These are phyloP conservation scores for Melopsittacus undulatus DNA, from an alignment of 2,797 vertebrate genomes.

Conservation along the genomic window DNA sequence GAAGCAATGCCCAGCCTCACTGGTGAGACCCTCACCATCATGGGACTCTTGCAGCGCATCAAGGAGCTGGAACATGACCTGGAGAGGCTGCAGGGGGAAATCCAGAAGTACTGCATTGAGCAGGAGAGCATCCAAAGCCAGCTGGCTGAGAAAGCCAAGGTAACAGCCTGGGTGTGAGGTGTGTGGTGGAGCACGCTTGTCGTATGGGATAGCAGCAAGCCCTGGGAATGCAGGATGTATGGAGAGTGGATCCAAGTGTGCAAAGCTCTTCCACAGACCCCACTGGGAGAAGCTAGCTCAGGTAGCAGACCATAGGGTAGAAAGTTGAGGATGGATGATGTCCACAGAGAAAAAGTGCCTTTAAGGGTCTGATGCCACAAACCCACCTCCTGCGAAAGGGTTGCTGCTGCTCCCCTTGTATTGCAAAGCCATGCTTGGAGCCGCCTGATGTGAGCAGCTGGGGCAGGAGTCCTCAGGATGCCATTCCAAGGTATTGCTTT, in stretches of 20 bases:
- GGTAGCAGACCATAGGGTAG: not conserved
- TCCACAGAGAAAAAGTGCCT: rapidly evolving
- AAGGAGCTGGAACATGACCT: conserved; percentile 70
- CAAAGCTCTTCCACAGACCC: not conserved
- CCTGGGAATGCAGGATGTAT: not conserved
- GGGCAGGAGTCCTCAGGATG: rapidly evolving
- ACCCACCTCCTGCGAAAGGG: not conserved
- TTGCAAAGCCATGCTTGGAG: not conserved
- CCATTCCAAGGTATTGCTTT: not conserved
- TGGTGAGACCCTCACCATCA: not conserved
- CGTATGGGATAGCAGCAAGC: not conserved
- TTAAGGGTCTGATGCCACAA: rapidly evolving
- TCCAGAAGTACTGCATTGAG: conserved; percentile 29
- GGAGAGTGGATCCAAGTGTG: rapidly evolving
- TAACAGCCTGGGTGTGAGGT: not conserved
- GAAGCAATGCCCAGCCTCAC: not conserved
- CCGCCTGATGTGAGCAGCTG: rapidly evolving
- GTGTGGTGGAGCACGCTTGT: not conserved
- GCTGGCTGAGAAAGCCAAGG: conserved; percentile 74
- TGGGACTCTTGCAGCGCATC: conserved; percentile 65
- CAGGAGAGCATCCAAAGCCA: conserved; percentile 35
- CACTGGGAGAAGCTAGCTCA: not conserved
- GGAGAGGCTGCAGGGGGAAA: conserved; percentile 52
- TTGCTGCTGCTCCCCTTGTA: not conserved
- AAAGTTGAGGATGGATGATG: not conserved